Evolutionary conservation across 2,888 invertebrate species (phyloP), one percentile per base, ranked within the genome.

Genomic region (Brenthis ino): DNA sequence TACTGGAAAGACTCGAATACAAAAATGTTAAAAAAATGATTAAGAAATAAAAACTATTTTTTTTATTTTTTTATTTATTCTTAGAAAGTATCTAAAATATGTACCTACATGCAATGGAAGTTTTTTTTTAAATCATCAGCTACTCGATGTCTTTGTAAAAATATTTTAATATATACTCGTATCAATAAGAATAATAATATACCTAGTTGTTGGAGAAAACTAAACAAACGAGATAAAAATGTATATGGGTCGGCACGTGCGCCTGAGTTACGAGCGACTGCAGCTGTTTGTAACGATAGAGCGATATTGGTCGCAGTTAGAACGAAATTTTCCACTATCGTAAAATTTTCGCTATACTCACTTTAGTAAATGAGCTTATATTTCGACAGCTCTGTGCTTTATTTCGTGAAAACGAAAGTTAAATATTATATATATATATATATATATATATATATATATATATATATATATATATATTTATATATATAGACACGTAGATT

Each of bases 211-310:
- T 53, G 1, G 28, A 61, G 33, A 16, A 66, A 53, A 55, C 33
- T 54, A 43, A 55, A 12, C 14, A 20, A n/a, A 56, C 24, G 56
- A 63, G 50, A 61, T 56, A 60, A 67, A 67, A 67, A 50, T 43
- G 51, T 24, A 20, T 63, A 55, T 50, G 8, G 67, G 55, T 55
- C 48, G 61, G 55, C 67, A 67, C 61, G 67, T 67, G 67, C 24
- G 67, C 50, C n/a, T 56, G 56, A 67, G 67, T 43, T 67, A 67
- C 67, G 67, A 63, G 48, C 67, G 48, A 48, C 67, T 55, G 61
- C 67, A 67, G 67, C 67, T 56, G 61, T 48, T 67, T 63, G 51
- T 61, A 63, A 63, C 67, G 61, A 56, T 50, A 24, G 16, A 67
- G 56, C 56, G n/a, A 16, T 63, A 56, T 67, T 61, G 56, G 67